phyloP scores from a whole-genome alignment of 2,888 invertebrate species.

The Polydesmus complanatus region DNA sequence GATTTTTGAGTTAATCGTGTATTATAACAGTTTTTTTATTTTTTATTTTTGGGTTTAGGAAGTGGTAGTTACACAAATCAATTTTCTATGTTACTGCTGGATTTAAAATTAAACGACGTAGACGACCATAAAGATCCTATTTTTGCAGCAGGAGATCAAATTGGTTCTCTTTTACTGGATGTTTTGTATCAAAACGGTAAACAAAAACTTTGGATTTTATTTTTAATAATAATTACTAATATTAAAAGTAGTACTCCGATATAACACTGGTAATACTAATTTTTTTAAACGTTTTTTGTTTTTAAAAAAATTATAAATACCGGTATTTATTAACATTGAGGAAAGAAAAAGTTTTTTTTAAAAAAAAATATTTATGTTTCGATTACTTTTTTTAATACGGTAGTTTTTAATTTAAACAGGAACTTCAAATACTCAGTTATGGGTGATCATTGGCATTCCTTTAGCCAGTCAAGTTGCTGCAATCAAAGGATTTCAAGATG shows the following conservation, averaged over 20 bases:
- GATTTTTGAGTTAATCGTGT: neutral
- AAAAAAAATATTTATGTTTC: too few species aligned
- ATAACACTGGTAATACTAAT: neutral
- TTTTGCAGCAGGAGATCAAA: conserved; percentile 10
- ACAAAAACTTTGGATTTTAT: neutral
- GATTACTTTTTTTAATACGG: too few species aligned
- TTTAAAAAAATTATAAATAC: too few species aligned
- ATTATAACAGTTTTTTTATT: neutral
- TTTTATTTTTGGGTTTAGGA: too few species aligned
- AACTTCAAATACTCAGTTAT: neutral
- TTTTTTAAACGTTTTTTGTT: too few species aligned
- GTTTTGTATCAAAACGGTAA: conserved; percentile 7
- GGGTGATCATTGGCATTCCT: conserved; percentile 11
- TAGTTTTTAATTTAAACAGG: neutral
- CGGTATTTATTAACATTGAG: too few species aligned
- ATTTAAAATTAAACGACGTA: conserved; percentile 13
- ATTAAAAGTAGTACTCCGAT: neutral
- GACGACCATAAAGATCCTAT: conserved; percentile 9
- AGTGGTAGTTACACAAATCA: neutral
- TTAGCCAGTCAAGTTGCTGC: neutral
- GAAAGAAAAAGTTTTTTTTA: too few species aligned
- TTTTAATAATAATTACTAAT: neutral
- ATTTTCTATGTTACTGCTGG: conserved; percentile 7
- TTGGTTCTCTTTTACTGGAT: conserved; percentile 5
- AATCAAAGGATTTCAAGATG: conserved; percentile 8